A percentile compares a stretch with the other conserved stretches of the same genome.
phyloP scores from a whole-genome alignment of 2,113 vertebrate species.

The Athene cunicularia region DNA sequence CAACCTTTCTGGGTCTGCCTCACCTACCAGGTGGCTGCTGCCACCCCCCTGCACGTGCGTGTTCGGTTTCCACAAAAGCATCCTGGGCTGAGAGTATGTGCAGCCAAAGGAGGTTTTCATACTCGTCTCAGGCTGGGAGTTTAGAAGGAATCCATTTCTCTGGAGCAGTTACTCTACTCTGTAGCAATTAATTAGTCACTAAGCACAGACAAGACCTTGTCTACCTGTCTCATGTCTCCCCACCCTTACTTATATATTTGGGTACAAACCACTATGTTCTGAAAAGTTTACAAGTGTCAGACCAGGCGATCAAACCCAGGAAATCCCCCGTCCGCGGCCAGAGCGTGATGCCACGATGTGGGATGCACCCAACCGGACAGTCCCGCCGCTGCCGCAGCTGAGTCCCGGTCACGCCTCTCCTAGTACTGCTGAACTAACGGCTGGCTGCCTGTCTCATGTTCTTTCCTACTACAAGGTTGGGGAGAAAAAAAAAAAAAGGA shows the following conservation, averaged over 20 bases:
- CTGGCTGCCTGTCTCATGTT: neutral
- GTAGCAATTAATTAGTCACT: neutral
- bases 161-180: neutral
- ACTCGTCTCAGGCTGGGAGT: neutral
- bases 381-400: neutral
- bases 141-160: neutral
- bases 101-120: neutral
- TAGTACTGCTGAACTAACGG: rapidly evolving
- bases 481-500: neutral
- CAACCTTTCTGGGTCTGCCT: neutral
- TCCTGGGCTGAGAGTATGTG: neutral
- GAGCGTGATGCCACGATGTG: rapidly evolving
- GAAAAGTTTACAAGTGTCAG: neutral
- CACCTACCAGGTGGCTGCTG: neutral
- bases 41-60: rapidly evolving
- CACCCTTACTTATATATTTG: neutral
- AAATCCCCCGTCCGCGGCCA: neutral
- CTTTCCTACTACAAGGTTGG: neutral
- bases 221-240: neutral
- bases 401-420: neutral
- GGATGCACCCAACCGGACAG: neutral
- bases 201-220: neutral
- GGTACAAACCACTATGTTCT: neutral
- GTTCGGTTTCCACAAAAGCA: neutral
- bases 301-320: neutral